Base-by-base conservation (phyloP, 2,888 invertebrate species). In the Anarsia innoxiella region DNA sequence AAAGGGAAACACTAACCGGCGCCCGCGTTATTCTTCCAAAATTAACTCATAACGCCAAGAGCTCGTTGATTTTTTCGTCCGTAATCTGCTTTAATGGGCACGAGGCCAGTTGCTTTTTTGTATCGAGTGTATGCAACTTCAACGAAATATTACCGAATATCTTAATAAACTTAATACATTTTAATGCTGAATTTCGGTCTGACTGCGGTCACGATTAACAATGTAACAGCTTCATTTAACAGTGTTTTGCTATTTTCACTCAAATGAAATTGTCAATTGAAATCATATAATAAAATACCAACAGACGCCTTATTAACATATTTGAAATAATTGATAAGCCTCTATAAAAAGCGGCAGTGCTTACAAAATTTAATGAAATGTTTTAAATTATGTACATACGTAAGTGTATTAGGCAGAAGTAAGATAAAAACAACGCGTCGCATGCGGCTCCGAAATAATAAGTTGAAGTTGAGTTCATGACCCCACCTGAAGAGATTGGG, bases 41-140 rank as follows among this genome's bases (percentile, higher is more conserved):
- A 84, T 84, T 84, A 83, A 84, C 84, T 82, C 84, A 82, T 82
- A 83, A 79, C 75, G 73, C 74, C 75, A 75, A 77, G 75, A 71
- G 75, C 66, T 68, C 66, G 76, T 73, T 75, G 72, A 70, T 74
- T 74, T 76, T 79, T 79, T 72, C 60, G 56, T 59, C 66, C 66
- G 75, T 82, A 82, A 83, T 83, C 82, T 79, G 73, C 62, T 73
- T 75, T 80, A 79, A 80, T 79, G 83, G 82, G 82, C 83, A 76
- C 71, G 54, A 59, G 78, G 79, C 79, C 83, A 83, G 83, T 76
- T 66, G 77, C 65, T 76, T 77, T 69, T 59, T 76, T 73, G 69
- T 76, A 80, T 78, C 77, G 74, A 65, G 59, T 60, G 75, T 73
- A 75, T 73, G 74, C 76, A 68, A 73, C 63, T 55, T 64, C 74